Conservation (phyloP, 2,113 vertebrate species). For the Fukomys damarensis region DNA sequence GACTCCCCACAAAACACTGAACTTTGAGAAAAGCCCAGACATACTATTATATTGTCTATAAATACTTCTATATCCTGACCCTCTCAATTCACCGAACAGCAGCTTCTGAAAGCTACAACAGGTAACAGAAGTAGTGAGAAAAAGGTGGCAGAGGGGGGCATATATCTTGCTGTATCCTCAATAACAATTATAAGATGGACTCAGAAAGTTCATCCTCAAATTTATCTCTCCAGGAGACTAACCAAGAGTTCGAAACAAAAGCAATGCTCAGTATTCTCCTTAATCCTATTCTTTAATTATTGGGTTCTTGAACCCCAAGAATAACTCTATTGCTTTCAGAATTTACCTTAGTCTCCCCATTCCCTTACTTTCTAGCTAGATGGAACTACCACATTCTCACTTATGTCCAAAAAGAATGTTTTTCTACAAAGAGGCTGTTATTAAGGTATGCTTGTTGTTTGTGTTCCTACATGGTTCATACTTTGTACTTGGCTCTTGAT, state of each 20-base stretch:
- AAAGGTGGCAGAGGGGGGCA: not conserved
- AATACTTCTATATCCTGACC: slow-evolving; percentile 47
- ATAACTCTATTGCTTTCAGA: slow-evolving; percentile 42
- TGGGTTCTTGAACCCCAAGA: slow-evolving; percentile 17
- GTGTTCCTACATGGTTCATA: slow-evolving; percentile 9
- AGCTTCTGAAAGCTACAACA: slow-evolving; percentile 10
- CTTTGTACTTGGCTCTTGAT: slow-evolving; percentile 19
- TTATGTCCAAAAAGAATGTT: slow-evolving; percentile 10
- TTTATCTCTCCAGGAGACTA: slow-evolving; percentile 19
- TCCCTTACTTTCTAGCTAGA: not conserved
- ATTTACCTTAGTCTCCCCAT: slow-evolving; percentile 13
- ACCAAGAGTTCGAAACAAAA: slow-evolving; percentile 20
- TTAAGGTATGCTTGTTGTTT: not conserved
- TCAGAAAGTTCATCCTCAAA: slow-evolving; percentile 26
- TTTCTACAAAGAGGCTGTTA: slow-evolving; percentile 40
- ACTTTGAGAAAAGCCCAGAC: slow-evolving; percentile 51
- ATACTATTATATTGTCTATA: slow-evolving; percentile 23
- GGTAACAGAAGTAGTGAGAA: not conserved
- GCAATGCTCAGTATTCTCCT: slow-evolving; percentile 17
- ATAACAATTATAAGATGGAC: not conserved
- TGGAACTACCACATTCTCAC: not conserved
- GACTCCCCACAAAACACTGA: not conserved
- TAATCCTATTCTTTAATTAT: slow-evolving; percentile 45
- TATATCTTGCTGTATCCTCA: not conserved
- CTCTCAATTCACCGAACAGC: slow-evolving; percentile 12